Conservation (phyloP, 1,140 invertebrate genomes). For the Platyura marginata region DNA sequence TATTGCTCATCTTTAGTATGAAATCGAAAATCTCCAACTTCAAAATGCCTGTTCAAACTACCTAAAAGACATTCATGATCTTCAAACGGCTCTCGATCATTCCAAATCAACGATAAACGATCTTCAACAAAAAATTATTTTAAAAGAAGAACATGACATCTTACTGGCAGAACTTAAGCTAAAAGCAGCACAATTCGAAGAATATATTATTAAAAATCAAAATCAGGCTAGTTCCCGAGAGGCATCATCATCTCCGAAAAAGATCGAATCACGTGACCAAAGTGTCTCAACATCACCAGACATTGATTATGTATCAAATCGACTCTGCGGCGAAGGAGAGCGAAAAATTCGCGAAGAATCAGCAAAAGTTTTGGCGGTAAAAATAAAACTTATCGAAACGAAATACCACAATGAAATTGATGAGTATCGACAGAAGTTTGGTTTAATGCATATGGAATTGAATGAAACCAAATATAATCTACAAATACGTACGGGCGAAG, state of each 20-base stretch:
- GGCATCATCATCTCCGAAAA: background rate
- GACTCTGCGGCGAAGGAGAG: conserved; percentile 10
- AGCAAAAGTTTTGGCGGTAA: conserved; percentile 32
- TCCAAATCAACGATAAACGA: conserved; percentile 8
- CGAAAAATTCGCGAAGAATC: conserved; percentile 33
- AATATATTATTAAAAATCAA: conserved; percentile 20
- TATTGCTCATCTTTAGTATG: conserved; percentile 9
- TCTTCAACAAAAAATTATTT: conserved; percentile 12
- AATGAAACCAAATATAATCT: background rate
- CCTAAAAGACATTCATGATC: conserved; percentile 10
- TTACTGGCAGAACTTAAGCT: conserved; percentile 29
- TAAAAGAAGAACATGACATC: conserved; percentile 26
- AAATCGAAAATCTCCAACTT: conserved; percentile 17
- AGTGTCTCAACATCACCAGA: conserved; percentile 5
- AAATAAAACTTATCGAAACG: conserved; percentile 30
- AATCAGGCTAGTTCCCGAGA: background rate
- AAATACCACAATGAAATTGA: conserved; percentile 29
- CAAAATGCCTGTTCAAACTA: conserved; percentile 13
- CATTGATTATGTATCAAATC: conserved; percentile 6
- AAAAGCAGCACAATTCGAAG: conserved; percentile 32
- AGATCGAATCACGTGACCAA: conserved; percentile 5
- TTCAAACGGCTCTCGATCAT: conserved; percentile 10
- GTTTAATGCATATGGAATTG: conserved; percentile 22
- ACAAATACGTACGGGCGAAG: conserved; percentile 24
- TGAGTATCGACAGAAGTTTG: conserved; percentile 29